Percentiles rank a stretch among this genome's conserved stretches.
Evolutionary conservation across 2,797 vertebrate genomes (phyloP).

Genomic region (Thaleichthys pacificus): DNA sequence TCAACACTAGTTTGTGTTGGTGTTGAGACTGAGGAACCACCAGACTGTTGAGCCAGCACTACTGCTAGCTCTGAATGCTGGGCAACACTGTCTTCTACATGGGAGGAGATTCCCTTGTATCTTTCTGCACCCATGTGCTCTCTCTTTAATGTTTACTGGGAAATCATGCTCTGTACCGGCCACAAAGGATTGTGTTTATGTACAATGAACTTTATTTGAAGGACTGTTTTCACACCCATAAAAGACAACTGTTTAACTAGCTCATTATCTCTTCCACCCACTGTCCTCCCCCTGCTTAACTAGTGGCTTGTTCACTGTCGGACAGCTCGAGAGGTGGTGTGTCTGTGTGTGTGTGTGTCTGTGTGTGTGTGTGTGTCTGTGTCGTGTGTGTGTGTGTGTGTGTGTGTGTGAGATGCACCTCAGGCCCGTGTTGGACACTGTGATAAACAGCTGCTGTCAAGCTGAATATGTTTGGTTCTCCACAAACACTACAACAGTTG

Average conservation of each 20-base stretch:
- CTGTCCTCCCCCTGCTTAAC: conserved; percentile 54
- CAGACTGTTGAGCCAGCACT: neutral
- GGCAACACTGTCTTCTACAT: neutral
- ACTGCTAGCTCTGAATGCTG: conserved; percentile 3
- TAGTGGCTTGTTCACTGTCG: conserved; percentile 47
- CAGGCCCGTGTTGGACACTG: conserved; percentile 12
- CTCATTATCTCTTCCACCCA: conserved; percentile 71
- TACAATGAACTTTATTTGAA: conserved; percentile 70
- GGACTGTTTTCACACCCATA: conserved; percentile 61
- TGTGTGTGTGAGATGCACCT: neutral
- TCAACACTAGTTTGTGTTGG: neutral
- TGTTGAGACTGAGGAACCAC: neutral
- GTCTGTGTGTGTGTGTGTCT: conserved; percentile 14
- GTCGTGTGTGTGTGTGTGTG: conserved; percentile 12
- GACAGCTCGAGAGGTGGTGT: conserved; percentile 33
- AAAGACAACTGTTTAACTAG: conserved; percentile 59
- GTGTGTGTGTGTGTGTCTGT: conserved; percentile 15
- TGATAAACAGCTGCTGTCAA: neutral
- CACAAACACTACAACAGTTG: neutral
- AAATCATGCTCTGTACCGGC: conserved; percentile 46
- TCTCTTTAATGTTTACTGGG: conserved; percentile 51
- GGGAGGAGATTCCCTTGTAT: conserved; percentile 17
- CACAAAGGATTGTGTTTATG: conserved; percentile 71
- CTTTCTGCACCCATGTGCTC: conserved; percentile 34
- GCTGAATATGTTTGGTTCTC: too few species aligned